A percentile compares a stretch with the other conserved stretches of the same genome.
phyloP scores from a whole-genome alignment of 2,113 vertebrate species.

The Laterallus jamaicensis region DNA sequence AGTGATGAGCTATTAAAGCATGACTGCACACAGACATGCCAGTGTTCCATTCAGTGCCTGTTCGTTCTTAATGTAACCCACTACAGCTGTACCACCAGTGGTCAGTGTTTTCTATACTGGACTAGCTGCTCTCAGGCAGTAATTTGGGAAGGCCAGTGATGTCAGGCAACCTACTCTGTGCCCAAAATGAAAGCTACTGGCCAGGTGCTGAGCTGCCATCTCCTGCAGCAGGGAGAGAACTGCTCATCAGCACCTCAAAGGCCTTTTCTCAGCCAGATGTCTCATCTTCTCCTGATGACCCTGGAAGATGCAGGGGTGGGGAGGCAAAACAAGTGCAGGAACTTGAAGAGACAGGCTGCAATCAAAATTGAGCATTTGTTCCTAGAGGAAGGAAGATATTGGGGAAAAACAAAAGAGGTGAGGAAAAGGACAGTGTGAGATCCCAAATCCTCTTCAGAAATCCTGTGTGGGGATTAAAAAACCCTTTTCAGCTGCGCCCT shows the following conservation, averaged over 20 bases:
- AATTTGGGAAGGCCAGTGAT: neutral
- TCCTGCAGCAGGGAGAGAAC: neutral
- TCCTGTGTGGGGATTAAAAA: neutral
- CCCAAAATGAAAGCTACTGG: neutral
- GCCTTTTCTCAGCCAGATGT: neutral
- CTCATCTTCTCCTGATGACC: neutral
- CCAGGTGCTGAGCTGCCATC: fast-evolving
- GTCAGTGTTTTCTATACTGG: neutral
- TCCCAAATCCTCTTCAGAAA: neutral
- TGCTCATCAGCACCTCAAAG: neutral
- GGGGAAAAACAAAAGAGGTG: neutral
- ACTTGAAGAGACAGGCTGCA: neutral
- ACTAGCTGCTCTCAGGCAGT: neutral
- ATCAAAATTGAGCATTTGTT: neutral
- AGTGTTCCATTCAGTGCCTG: neutral
- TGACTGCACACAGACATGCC: neutral
- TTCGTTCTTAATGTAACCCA: neutral
- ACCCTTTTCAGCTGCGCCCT: neutral
- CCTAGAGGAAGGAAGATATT: neutral
- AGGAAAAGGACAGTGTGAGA: neutral
- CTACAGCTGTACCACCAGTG: neutral
- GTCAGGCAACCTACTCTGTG: neutral
- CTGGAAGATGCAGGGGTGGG: neutral
- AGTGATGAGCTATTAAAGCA: neutral
- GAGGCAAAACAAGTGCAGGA: neutral